Conservation (phyloP, 2,113 vertebrate genomes). For the Silurus asotus region DNA sequence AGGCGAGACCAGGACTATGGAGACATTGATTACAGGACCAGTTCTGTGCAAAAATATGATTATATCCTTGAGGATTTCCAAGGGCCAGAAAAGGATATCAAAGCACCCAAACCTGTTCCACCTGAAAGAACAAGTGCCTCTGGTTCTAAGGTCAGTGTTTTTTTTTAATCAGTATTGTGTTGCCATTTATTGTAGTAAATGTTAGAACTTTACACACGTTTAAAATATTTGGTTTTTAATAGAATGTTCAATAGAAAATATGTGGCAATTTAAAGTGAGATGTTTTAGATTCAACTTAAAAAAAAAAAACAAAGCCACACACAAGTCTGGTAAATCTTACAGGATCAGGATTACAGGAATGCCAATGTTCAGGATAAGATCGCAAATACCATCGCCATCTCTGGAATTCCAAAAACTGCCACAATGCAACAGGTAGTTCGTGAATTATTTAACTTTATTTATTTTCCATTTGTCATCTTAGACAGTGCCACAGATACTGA, state of each 20-base stretch:
- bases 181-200: neutral
- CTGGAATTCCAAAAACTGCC: conserved; percentile 89
- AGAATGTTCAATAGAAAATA: no score
- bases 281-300: conserved; percentile 27
- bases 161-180: neutral
- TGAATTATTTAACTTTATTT: neutral
- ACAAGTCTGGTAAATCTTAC: conserved; percentile 51
- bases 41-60: conserved; percentile 78
- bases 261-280: neutral
- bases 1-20: conserved; percentile 89
- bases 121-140: conserved; percentile 67
- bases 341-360: conserved; percentile 96
- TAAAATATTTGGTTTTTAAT: neutral
- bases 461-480: neutral
- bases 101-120: conserved; percentile 62
- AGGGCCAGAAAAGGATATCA: conserved; percentile 74
- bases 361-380: conserved; percentile 83
- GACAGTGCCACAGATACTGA: neutral
- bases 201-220: neutral
- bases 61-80: conserved; percentile 82
- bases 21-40: conserved; percentile 90
- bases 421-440: conserved; percentile 89
- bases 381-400: conserved; percentile 87
- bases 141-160: conserved; percentile 68
- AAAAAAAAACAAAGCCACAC: neutral